Percentiles rank a stretch among this genome's conserved stretches.
Conservation (phyloP, 2,888 invertebrate species). For the Mythimna loreyi region DNA sequence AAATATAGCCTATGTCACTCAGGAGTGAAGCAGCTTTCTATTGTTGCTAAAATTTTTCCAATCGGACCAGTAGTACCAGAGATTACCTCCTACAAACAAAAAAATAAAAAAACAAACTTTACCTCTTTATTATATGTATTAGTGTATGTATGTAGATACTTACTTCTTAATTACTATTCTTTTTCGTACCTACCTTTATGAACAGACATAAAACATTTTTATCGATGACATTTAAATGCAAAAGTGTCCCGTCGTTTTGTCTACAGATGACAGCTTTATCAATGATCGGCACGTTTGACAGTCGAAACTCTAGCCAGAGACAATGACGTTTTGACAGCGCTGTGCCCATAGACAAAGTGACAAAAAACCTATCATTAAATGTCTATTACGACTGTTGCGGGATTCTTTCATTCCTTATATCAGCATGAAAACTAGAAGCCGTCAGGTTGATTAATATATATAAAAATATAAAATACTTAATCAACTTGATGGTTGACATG, state of each 20-base stretch:
- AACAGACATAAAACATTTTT: too few species aligned
- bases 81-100: too few species aligned
- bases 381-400: constrained; percentile 38
- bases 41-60: too few species aligned
- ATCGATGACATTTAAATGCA: neutral
- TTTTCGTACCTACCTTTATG: constrained; percentile 5
- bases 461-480: constrained; percentile 5
- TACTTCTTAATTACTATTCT: too few species aligned
- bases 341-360: constrained; percentile 9
- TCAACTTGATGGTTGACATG: constrained; percentile 9
- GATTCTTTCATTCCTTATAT: constrained; percentile 30
- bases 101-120: too few species aligned
- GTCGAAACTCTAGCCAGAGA: constrained; percentile 22
- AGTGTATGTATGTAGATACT: too few species aligned
- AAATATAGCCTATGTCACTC: too few species aligned
- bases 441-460: neutral
- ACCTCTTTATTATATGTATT: too few species aligned
- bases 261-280: constrained; percentile 37
- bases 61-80: too few species aligned
- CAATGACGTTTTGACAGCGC: constrained; percentile 32
- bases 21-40: too few species aligned
- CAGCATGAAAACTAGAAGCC: constrained; percentile 25
- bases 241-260: constrained; percentile 16
- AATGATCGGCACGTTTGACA: constrained; percentile 9
- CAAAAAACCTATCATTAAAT: constrained; percentile 37